These are phyloP conservation scores for Phortica variegata DNA, from an alignment of 1,140 invertebrate species.

Conservation along the genomic window DNA sequence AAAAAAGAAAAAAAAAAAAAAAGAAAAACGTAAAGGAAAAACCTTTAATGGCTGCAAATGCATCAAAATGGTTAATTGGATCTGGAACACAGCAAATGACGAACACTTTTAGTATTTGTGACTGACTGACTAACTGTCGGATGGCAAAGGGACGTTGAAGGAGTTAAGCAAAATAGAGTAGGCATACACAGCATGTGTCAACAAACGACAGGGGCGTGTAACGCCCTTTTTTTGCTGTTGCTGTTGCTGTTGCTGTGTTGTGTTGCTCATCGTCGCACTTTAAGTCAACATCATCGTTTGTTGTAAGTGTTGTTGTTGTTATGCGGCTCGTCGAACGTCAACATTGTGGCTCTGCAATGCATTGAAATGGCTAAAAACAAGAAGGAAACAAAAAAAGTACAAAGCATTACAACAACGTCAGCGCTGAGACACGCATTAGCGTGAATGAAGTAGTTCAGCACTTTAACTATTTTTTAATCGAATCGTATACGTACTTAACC, in stretches of 20 bases:
- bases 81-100: constrained; percentile 55
- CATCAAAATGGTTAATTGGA: constrained; percentile 57
- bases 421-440: constrained; percentile 56
- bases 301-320: neutral
- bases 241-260: constrained; percentile 1
- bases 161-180: constrained; percentile 24
- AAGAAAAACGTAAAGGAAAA: constrained; percentile 12
- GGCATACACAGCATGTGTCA: constrained; percentile 8
- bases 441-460: constrained; percentile 49
- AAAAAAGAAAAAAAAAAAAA: constrained; percentile 2
- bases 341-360: constrained; percentile 11
- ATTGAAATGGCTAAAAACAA: constrained; percentile 11
- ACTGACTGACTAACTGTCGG: no score
- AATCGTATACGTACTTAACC: constrained; percentile 31
- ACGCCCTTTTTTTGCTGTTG: constrained; percentile 18
- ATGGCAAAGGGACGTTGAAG: neutral
- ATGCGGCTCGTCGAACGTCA: neutral
- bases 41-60: constrained; percentile 54
- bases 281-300: neutral
- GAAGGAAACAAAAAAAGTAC: constrained; percentile 34
- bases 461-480: constrained; percentile 37
- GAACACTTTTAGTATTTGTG: constrained; percentile 56
- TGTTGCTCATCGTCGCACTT: constrained; percentile 1
- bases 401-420: constrained; percentile 40
- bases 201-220: constrained; percentile 4